Percentiles rank a stretch among this genome's conserved stretches.
These are phyloP conservation scores for Campylorhamphus procurvoides DNA, from an alignment of 2,113 vertebrate genomes.

Conservation along the genomic window DNA sequence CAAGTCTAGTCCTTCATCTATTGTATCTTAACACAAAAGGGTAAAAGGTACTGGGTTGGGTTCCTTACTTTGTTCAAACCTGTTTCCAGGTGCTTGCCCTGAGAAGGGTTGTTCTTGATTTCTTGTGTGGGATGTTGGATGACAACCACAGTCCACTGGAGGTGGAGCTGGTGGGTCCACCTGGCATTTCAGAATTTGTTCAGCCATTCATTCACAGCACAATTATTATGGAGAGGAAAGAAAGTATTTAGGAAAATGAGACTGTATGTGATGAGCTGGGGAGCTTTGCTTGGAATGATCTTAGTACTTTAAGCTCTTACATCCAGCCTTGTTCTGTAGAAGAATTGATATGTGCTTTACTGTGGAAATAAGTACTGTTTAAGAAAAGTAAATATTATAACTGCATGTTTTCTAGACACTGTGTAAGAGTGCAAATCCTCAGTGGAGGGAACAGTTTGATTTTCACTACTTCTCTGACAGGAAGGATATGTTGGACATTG, in stretches of 20 bases:
- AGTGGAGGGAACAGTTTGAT: conserved; percentile 98
- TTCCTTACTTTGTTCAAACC: neutral
- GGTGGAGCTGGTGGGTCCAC: neutral
- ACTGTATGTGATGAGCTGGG: neutral
- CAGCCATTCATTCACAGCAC: neutral
- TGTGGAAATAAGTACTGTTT: conserved; percentile 56
- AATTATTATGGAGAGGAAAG: neutral
- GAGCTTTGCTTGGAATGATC: neutral
- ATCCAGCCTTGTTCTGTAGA: neutral
- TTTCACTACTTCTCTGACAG: conserved; percentile 97
- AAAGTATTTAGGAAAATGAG: neutral
- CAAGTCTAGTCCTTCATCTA: neutral
- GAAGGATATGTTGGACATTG: conserved; percentile 91
- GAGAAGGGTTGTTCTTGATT: neutral
- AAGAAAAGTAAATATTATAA: conserved; percentile 78
- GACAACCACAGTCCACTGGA: neutral
- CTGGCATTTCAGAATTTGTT: neutral
- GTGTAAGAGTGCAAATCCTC: conserved; percentile 93
- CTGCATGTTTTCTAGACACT: conserved; percentile 88
- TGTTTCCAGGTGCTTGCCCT: neutral
- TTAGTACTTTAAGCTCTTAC: neutral
- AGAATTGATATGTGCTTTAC: conserved; percentile 58
- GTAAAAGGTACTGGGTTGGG: neutral
- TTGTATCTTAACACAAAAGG: neutral
- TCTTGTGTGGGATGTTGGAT: neutral